These are phyloP conservation scores for Drosophila pachea DNA, from an alignment of 1,140 invertebrate genomes.

Conservation along the genomic window DNA sequence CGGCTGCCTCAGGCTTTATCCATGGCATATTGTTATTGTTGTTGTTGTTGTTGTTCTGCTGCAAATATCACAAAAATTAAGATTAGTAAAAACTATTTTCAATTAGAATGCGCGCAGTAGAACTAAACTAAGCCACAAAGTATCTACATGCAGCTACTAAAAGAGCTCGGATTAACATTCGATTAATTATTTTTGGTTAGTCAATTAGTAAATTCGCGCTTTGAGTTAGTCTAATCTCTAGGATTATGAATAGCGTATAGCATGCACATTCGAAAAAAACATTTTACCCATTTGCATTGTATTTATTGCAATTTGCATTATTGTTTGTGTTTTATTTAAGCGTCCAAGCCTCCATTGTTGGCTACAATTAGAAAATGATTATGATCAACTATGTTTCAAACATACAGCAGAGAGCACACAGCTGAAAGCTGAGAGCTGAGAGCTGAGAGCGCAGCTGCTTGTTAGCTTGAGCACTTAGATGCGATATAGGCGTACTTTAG, in stretches of 20 bases:
- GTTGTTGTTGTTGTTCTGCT: constrained; percentile 75
- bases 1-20: constrained; percentile 75
- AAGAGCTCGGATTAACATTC: constrained; percentile 17
- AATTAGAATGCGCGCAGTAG: background rate
- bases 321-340: constrained; percentile 78
- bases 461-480: constrained; percentile 14
- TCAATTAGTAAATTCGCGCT: constrained; percentile 11
- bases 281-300: constrained; percentile 76
- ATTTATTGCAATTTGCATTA: constrained; percentile 56
- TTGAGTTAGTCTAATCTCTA: constrained; percentile 1
- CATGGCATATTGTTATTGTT: constrained; percentile 65
- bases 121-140: constrained; percentile 25
- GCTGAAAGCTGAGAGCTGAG: too few species aligned
- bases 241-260: constrained; percentile 32
- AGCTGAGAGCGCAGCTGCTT: constrained; percentile 15
- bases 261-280: constrained; percentile 74
- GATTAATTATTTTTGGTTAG: constrained; percentile 17
- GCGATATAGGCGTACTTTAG: background rate
- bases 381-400: constrained; percentile 57
- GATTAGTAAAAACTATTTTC: constrained; percentile 17
- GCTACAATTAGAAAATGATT: constrained; percentile 78
- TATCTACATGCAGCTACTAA: constrained; percentile 45
- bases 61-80: constrained; percentile 31
- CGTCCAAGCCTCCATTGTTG: constrained; percentile 79
- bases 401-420: background rate